Evolutionary conservation across 2,113 vertebrate species (phyloP).

Genomic region (Pelobates fuscus): DNA sequence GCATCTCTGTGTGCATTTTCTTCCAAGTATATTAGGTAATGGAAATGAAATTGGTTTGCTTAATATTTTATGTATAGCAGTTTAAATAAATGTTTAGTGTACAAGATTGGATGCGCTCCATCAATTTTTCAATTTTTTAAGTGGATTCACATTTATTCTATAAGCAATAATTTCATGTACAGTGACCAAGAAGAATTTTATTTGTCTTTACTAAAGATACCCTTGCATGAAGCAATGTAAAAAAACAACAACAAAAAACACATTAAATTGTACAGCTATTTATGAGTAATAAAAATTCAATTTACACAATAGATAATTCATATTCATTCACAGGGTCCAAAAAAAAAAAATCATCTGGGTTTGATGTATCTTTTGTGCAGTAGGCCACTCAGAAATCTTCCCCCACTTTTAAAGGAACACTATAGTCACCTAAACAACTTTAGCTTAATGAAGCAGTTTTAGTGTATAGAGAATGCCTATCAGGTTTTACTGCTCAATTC

Average conservation of each 20-base stretch:
- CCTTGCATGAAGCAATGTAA: background rate
- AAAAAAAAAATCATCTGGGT: too few relatives aligned
- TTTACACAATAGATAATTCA: background rate
- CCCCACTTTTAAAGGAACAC: too few relatives aligned
- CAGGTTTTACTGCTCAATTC: too few relatives aligned
- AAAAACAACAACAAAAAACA: too few relatives aligned
- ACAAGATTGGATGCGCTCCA: constrained; percentile 62
- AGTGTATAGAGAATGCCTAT: too few relatives aligned
- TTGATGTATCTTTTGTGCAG: too few relatives aligned
- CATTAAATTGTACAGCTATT: too few relatives aligned
- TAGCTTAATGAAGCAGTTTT: too few relatives aligned
- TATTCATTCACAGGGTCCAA: too few relatives aligned
- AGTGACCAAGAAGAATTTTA: constrained; percentile 37
- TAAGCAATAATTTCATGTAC: constrained; percentile 24
- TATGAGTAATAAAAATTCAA: too few relatives aligned
- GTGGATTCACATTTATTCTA: constrained; percentile 49
- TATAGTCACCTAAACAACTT: too few relatives aligned
- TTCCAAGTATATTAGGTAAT: constrained; percentile 56
- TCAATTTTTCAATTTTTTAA: constrained; percentile 61
- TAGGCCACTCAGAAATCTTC: too few relatives aligned
- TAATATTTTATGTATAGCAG: constrained; percentile 66
- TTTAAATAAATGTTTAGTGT: constrained; percentile 65
- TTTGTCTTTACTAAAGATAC: background rate
- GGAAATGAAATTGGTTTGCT: constrained; percentile 60
- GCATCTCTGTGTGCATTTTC: constrained; percentile 52